These are phyloP conservation scores for Rhinella marina DNA, from an alignment of 2,797 vertebrate species.

Conservation along the genomic window DNA sequence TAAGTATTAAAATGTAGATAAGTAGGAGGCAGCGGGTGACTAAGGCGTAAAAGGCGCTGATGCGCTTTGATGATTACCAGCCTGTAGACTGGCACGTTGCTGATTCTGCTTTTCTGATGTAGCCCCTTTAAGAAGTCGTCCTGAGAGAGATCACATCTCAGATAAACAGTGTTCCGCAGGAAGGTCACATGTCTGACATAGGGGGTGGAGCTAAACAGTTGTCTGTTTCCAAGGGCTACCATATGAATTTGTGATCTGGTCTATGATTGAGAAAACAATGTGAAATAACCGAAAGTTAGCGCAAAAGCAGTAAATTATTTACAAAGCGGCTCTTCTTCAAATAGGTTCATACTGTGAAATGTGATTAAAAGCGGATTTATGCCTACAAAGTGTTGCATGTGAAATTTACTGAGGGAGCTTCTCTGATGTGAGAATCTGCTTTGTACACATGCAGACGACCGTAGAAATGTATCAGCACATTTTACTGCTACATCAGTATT, in stretches of 20 bases:
- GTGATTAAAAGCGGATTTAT: background rate
- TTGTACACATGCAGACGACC: background rate
- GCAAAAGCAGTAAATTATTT: background rate
- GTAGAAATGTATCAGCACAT: slow-evolving; percentile 31
- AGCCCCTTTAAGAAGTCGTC: no score
- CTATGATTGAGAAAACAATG: background rate
- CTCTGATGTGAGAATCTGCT: slow-evolving; percentile 6
- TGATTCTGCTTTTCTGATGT: no score
- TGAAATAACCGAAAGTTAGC: background rate
- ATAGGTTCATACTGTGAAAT: background rate
- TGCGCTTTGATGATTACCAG: no score
- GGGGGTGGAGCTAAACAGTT: no score
- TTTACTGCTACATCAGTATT: slow-evolving; percentile 23
- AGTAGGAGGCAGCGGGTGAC: no score
- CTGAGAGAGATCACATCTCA: no score
- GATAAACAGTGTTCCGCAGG: no score
- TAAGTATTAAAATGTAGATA: no score
- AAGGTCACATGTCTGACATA: no score
- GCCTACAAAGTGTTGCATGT: background rate
- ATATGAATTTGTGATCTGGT: background rate
- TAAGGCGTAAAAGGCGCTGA: no score
- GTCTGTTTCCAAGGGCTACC: no score
- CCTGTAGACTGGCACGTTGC: no score
- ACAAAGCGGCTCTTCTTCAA: background rate
- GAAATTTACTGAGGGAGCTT: background rate